phyloP scores from a whole-genome alignment of 2,113 vertebrate species.

The Dissostichus mawsoni region DNA sequence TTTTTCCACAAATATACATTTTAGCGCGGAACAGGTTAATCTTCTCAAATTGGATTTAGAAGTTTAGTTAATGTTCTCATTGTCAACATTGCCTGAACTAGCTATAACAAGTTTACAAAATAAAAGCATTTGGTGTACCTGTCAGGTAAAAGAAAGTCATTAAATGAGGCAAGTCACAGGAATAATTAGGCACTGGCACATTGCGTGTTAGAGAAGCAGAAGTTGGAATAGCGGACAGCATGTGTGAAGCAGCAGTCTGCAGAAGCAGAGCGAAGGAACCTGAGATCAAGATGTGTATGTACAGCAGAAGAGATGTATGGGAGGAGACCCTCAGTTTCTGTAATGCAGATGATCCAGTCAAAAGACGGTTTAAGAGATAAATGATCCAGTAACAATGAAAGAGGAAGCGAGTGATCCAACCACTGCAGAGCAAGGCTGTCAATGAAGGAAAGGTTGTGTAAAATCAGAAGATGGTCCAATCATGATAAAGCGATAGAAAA shows the following conservation, averaged over 20 bases:
- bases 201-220: slow-evolving; percentile 55
- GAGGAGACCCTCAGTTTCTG: slow-evolving; percentile 30
- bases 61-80: not conserved
- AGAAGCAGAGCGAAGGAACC: slow-evolving; percentile 67
- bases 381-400: slow-evolving; percentile 78
- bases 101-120: not conserved
- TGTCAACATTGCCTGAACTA: not conserved
- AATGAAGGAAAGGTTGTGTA: slow-evolving; percentile 69
- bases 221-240: slow-evolving; percentile 50
- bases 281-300: slow-evolving; percentile 51
- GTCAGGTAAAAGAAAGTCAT: slow-evolving; percentile 41
- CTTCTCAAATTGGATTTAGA: not conserved
- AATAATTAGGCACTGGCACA: slow-evolving; percentile 28
- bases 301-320: slow-evolving; percentile 53
- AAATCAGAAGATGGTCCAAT: slow-evolving; percentile 78
- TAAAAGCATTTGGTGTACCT: slow-evolving; percentile 17
- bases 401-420: slow-evolving; percentile 68
- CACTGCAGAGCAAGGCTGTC: slow-evolving; percentile 73
- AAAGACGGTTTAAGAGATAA: slow-evolving; percentile 57
- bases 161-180: slow-evolving; percentile 34
- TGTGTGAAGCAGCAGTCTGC: slow-evolving; percentile 54
- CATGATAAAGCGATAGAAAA: slow-evolving; percentile 71
- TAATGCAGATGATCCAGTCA: slow-evolving; percentile 68
- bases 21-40: not conserved
- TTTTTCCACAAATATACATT: too few relatives aligned